Conservation (phyloP, 2,888 invertebrate genomes). For the Microplitis manilae region DNA sequence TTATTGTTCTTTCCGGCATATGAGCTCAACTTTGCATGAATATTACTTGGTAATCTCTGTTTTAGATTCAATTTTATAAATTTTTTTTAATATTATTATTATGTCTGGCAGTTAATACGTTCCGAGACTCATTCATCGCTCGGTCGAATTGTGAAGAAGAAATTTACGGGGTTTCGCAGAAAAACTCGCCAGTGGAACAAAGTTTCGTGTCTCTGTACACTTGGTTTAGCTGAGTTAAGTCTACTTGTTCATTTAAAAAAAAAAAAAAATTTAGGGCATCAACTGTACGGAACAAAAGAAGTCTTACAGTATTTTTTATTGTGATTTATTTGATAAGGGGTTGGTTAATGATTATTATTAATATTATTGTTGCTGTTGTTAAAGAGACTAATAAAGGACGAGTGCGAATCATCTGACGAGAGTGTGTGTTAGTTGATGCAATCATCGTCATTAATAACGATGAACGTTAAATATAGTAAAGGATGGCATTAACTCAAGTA, state of each 20-base stretch:
- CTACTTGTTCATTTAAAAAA: slow-evolving; percentile 1
- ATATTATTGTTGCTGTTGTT: slow-evolving; percentile 5
- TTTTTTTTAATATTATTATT: background rate
- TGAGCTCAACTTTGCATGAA: slow-evolving; percentile 7
- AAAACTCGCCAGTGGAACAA: slow-evolving; percentile 2
- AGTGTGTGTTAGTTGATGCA: background rate
- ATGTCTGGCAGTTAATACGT: background rate
- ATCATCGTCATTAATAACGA: slow-evolving; percentile 23
- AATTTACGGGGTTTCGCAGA: background rate
- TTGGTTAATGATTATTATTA: background rate
- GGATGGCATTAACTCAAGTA: slow-evolving; percentile 29
- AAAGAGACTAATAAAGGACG: slow-evolving; percentile 20
- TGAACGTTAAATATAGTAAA: slow-evolving; percentile 29
- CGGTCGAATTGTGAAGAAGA: background rate
- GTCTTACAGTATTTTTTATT: background rate
- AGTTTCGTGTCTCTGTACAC: background rate
- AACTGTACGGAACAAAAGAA: background rate
- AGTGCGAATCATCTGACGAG: slow-evolving; percentile 25
- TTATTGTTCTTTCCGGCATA: background rate
- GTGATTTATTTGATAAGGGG: background rate
- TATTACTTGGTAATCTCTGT: background rate
- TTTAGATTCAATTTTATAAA: background rate
- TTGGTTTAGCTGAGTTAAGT: background rate
- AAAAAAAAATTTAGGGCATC: background rate
- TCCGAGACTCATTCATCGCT: background rate